Base-by-base conservation (phyloP, 2,797 vertebrate species). In the Dermochelys coriacea region DNA sequence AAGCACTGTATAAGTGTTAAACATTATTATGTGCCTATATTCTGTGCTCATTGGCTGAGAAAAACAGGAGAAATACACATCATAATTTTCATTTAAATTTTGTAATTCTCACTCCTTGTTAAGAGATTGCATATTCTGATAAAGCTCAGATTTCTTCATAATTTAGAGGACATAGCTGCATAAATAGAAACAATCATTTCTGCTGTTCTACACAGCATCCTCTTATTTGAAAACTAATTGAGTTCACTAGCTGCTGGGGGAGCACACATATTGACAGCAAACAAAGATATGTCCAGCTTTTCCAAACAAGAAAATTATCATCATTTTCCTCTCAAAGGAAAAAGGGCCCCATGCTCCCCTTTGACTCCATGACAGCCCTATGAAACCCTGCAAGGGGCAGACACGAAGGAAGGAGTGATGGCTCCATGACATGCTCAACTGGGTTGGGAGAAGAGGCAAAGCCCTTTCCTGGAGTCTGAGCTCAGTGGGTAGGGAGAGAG, bases 41-140 rank as follows among this genome's bases (percentile, higher is more conserved):
- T 89, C 82, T 90, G 1, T 93, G 88, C 85, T 83, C 79, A 86
- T 51, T 52, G 68, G 29, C 68, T 95, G 79, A 93, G 93, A 89
- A 91, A 61, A 45, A 81, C 51, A 86, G 25, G 77, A 83, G 21
- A 81, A 12, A n/a, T 57, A 41, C 34, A n/a, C 7, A 45, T 27
- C 29, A 37, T 5, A 47, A 64, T 0, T 12, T 25, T n/a, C 87
- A 1, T 55, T 82, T 34, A 83, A 45, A 37, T 23, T 74, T 45
- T 87, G 87, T 25, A 15, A 23, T 52, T 23, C 37, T 81, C 1
- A 0, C 31, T 87, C 55, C 75, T 89, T 83, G 27, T 61, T 64
- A 85, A 37, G 23, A 49, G 25, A 27, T 12, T 12, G 41, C 14
- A 6, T 21, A 47, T 37, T 89, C 15, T 47, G 84, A 51, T n/a